Evolutionary conservation across 2,113 vertebrate genomes (phyloP).

Genomic region (Serilophus lunatus): DNA sequence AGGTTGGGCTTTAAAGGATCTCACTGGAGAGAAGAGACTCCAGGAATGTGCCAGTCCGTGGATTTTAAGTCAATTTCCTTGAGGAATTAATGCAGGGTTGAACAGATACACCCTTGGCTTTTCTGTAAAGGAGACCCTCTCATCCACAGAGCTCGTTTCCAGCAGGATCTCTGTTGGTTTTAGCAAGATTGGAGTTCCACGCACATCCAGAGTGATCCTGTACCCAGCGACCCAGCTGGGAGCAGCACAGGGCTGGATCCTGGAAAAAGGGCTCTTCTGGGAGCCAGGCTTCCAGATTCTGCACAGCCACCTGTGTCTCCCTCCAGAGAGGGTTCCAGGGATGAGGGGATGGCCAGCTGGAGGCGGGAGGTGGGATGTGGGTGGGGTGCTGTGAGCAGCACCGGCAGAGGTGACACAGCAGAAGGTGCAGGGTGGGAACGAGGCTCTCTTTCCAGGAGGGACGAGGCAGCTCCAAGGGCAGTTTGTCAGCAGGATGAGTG

Average conservation of each 20-base stretch:
- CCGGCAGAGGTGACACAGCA: accelerated
- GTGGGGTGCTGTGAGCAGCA: background rate
- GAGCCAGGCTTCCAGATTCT: too few relatives aligned
- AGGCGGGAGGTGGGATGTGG: background rate
- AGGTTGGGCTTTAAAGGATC: background rate
- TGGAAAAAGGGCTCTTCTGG: background rate
- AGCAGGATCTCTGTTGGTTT: background rate
- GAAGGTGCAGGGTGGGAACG: background rate
- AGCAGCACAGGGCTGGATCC: background rate
- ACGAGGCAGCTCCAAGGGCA: background rate
- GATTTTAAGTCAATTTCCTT: too few relatives aligned
- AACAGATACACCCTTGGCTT: background rate
- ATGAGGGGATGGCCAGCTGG: background rate
- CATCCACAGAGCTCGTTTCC: accelerated
- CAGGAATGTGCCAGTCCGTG: accelerated
- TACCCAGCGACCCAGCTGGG: accelerated
- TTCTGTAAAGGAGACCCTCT: background rate
- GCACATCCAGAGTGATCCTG: too few relatives aligned
- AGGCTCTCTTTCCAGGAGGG: background rate
- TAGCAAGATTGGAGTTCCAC: accelerated
- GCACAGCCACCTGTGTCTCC: background rate
- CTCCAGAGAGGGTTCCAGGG: background rate
- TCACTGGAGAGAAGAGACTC: accelerated
- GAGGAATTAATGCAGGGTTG: background rate
- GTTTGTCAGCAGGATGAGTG: background rate